Evolutionary conservation across 2,797 vertebrate species (phyloP), one percentile per base, ranked within the genome.

Genomic region (Aeoliscus strigatus): DNA sequence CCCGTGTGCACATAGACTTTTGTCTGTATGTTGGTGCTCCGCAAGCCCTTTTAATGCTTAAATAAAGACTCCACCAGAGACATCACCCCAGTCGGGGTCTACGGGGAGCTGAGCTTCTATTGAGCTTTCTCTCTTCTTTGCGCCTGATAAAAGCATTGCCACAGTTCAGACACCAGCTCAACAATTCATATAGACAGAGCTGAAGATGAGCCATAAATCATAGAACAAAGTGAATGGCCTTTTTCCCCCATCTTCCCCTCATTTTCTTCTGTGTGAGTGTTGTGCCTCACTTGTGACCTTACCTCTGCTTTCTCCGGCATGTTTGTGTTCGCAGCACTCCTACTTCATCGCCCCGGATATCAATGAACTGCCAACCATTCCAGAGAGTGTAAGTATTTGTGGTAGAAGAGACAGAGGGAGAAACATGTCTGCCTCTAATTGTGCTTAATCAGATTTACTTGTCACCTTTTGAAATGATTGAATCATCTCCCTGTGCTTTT

Each of bases 281-380:
- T 73, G 44, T 55, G 62, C 63, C 68, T 78, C 75, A 71, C 70
- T 79, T 51, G 75, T 84, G 81, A 83, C 80, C 80, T 79, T 77
- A 69, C 39, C 63, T 77, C 49, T 73, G 73, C 67, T 74, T 39
- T 73, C 65, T 73, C 69, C 73, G 48, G 39, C 55, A 41, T 81
- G 73, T 84, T 75, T 82, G 64, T 86, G 69, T 84, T 64, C 16
- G 39, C 73, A 98, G 95, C 93, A 97, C 82, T 94, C 91, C 14
- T 94, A 89, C 87, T 98, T 98, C 90, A 92, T 98, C 81, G 91
- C 92, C 77, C 95, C 96, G 67, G 94, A 97, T 87, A 59, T 90
- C 79, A 92, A 90, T 83, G 92, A 93, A 87, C 92, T 98, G 69
- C 96, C 95, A 73, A 96, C 95, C 36, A 95, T 98, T 79, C 96